Conservation (phyloP, 1,140 invertebrate species). For the Oedothorax gibbosus region DNA sequence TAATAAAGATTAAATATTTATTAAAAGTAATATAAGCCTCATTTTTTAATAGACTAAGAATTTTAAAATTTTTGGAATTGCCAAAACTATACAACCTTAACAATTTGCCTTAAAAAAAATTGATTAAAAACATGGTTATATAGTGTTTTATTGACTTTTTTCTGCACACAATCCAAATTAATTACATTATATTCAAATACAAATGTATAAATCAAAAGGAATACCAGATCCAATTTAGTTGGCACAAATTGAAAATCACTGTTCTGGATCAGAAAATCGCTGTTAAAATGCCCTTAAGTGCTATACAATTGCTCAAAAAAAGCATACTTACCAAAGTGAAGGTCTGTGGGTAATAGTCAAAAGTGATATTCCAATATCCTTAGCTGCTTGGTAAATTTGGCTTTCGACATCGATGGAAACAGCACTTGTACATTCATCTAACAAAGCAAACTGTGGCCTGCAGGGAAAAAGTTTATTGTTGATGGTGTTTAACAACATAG, state of each 20-base stretch:
- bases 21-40: too few relatives aligned
- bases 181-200: too few relatives aligned
- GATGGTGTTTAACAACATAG: background rate
- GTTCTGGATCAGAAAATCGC: background rate
- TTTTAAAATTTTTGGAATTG: too few relatives aligned
- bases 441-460: slow-evolving; percentile 92
- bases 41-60: too few relatives aligned
- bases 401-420: slow-evolving; percentile 97
- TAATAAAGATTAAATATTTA: too few relatives aligned
- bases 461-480: background rate
- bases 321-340: slow-evolving; percentile 76
- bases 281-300: too few relatives aligned
- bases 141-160: too few relatives aligned
- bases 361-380: slow-evolving; percentile 89
- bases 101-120: too few relatives aligned
- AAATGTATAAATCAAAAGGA: background rate
- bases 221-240: background rate
- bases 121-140: too few relatives aligned
- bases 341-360: slow-evolving; percentile 95
- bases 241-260: background rate
- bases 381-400: slow-evolving; percentile 91
- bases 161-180: too few relatives aligned
- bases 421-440: slow-evolving; percentile 97
- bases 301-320: background rate
- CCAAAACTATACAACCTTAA: too few relatives aligned